Evolutionary conservation across 2,113 vertebrate species (phyloP).

Genomic region (Sylvicapra grimmia): DNA sequence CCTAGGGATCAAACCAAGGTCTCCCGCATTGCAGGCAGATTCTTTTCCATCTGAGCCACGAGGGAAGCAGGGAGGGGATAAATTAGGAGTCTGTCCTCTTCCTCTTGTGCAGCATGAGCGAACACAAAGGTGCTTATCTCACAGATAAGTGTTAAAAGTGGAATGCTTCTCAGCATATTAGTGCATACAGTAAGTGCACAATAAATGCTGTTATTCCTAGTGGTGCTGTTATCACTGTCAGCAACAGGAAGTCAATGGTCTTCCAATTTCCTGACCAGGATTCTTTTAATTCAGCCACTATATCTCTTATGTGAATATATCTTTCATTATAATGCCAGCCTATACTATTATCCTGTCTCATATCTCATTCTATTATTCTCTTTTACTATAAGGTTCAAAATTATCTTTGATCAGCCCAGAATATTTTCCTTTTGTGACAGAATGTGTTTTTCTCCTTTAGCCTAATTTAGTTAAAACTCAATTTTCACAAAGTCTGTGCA

Average conservation of each 20-base stretch:
- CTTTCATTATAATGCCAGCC: background rate
- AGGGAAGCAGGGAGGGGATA: background rate
- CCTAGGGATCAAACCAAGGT: background rate
- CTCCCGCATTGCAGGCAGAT: background rate
- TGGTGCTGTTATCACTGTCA: background rate
- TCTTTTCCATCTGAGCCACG: background rate
- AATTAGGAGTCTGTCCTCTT: background rate
- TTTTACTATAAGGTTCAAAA: background rate
- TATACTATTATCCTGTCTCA: background rate
- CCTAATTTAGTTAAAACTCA: constrained; percentile 67
- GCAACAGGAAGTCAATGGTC: background rate
- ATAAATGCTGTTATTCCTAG: background rate
- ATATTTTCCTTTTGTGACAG: background rate
- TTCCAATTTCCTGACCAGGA: background rate
- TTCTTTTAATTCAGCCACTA: background rate
- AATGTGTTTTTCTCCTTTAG: background rate
- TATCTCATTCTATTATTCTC: background rate
- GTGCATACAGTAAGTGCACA: background rate
- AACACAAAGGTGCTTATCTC: background rate
- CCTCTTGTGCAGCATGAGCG: background rate
- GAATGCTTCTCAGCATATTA: background rate
- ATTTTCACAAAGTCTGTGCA: background rate
- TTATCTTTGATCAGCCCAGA: background rate
- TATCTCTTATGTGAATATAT: background rate
- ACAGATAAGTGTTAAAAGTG: background rate